Conservation (phyloP, 2,797 vertebrate species). For the Pygocentrus nattereri region DNA sequence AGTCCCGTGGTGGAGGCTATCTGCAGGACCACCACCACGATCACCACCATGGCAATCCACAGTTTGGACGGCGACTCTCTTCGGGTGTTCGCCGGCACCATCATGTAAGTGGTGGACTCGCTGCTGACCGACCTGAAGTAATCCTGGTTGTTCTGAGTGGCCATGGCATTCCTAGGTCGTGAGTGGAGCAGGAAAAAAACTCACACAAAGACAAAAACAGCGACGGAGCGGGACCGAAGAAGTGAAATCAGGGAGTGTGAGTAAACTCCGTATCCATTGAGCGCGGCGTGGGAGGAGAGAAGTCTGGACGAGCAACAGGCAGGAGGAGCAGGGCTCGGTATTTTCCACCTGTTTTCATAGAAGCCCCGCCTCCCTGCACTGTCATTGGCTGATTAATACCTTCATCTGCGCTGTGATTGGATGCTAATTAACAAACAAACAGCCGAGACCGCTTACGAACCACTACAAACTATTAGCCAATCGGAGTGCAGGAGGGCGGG, state of each 20-base stretch:
- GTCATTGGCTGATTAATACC: not conserved
- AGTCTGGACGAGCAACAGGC: not conserved
- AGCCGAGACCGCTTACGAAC: not conserved
- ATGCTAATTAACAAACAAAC: not conserved
- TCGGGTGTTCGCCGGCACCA: constrained; percentile 73
- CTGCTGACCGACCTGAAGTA: constrained; percentile 82
- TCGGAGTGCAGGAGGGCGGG: constrained; percentile 6
- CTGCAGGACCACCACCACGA: constrained; percentile 84
- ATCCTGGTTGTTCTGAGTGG: constrained; percentile 80
- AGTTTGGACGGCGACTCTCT: constrained; percentile 79
- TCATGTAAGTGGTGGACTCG: constrained; percentile 84
- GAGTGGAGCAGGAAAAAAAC: constrained; percentile 50
- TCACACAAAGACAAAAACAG: constrained; percentile 40
- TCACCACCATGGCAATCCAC: constrained; percentile 84
- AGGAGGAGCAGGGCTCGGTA: constrained; percentile 46
- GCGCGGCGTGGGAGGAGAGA: constrained; percentile 33
- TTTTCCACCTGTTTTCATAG: constrained; percentile 30
- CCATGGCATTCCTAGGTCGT: constrained; percentile 82
- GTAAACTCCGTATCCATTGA: constrained; percentile 16
- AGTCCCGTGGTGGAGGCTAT: constrained; percentile 85
- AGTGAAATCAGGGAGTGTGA: constrained; percentile 13
- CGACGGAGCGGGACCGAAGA: constrained; percentile 57
- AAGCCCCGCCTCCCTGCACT: not conserved
- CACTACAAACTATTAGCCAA: not conserved
- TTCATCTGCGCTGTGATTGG: not conserved